A percentile compares a stretch with the other conserved stretches of the same genome.
Evolutionary conservation across 2,888 invertebrate species (phyloP).

Genomic region (Candidula unifasciata): DNA sequence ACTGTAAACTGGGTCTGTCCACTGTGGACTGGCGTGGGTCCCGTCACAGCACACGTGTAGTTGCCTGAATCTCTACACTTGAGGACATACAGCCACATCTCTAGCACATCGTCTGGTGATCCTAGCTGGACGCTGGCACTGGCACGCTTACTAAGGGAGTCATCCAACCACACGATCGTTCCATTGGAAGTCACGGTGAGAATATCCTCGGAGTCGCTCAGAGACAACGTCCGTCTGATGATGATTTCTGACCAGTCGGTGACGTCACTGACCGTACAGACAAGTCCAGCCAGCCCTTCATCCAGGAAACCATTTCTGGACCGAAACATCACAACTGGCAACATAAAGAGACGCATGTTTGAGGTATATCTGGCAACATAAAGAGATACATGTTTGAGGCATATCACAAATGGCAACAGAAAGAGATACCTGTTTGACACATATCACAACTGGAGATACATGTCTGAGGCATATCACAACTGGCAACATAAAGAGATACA

Average conservation of each 20-base stretch:
- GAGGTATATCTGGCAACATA: too few relatives aligned
- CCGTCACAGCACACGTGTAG: constrained; percentile 44
- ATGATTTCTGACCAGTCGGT: constrained; percentile 32
- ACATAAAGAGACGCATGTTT: too few relatives aligned
- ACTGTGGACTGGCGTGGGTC: not conserved
- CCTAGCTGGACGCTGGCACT: not conserved
- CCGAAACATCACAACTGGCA: constrained; percentile 4
- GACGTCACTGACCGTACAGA: constrained; percentile 45
- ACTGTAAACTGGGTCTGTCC: constrained; percentile 34
- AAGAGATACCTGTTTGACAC: too few relatives aligned
- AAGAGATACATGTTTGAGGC: too few relatives aligned
- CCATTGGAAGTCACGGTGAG: not conserved
- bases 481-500: too few relatives aligned
- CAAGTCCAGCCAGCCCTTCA: constrained; percentile 45
- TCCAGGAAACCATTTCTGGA: constrained; percentile 28
- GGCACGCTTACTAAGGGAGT: not conserved
- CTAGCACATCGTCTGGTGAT: not conserved
- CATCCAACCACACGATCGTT: constrained; percentile 21
- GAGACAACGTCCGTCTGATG: not conserved
- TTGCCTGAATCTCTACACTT: constrained; percentile 47
- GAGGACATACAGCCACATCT: constrained; percentile 49
- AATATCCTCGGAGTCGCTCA: not conserved
- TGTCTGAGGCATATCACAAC: too few relatives aligned
- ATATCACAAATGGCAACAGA: too few relatives aligned
- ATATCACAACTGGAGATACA: too few relatives aligned